Percentiles rank a stretch among this genome's conserved stretches.
phyloP scores from a whole-genome alignment of 1,140 invertebrate genomes.

The Drusus annulatus region DNA sequence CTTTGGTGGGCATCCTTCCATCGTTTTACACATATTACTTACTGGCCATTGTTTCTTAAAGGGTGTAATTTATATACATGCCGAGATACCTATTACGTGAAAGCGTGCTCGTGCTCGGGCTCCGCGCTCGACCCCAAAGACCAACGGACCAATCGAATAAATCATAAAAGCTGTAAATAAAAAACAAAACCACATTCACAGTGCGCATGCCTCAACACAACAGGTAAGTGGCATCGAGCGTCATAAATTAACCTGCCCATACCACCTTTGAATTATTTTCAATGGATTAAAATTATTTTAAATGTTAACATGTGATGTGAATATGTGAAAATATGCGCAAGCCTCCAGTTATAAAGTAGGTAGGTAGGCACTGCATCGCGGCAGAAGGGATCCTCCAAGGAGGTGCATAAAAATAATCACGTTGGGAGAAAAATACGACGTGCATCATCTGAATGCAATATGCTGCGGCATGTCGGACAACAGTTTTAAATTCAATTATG shows the following conservation, averaged over 20 bases:
- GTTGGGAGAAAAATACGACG: too few relatives aligned
- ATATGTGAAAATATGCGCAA: neutral
- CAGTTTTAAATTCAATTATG: too few relatives aligned
- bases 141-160: slow-evolving; percentile 51
- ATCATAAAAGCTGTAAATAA: slow-evolving; percentile 57
- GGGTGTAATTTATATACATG: slow-evolving; percentile 16
- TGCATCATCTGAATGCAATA: too few relatives aligned
- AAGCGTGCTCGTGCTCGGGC: slow-evolving; percentile 5
- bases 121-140: neutral
- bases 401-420: too few relatives aligned
- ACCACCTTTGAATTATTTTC: neutral
- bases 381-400: too few relatives aligned
- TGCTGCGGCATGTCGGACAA: too few relatives aligned
- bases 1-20: neutral
- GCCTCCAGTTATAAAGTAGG: too few relatives aligned
- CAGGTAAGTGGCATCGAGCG: slow-evolving; percentile 32
- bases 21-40: neutral
- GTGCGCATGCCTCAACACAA: slow-evolving; percentile 52
- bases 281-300: slow-evolving; percentile 32
- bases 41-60: slow-evolving; percentile 24
- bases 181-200: slow-evolving; percentile 45
- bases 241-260: slow-evolving; percentile 16
- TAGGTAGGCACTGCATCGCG: too few relatives aligned
- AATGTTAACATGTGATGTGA: slow-evolving; percentile 23
- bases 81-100: slow-evolving; percentile 6